Evolutionary conservation across 2,888 invertebrate genomes (phyloP), one percentile per base, ranked within the genome.

Genomic region (Polymixis lichenea): DNA sequence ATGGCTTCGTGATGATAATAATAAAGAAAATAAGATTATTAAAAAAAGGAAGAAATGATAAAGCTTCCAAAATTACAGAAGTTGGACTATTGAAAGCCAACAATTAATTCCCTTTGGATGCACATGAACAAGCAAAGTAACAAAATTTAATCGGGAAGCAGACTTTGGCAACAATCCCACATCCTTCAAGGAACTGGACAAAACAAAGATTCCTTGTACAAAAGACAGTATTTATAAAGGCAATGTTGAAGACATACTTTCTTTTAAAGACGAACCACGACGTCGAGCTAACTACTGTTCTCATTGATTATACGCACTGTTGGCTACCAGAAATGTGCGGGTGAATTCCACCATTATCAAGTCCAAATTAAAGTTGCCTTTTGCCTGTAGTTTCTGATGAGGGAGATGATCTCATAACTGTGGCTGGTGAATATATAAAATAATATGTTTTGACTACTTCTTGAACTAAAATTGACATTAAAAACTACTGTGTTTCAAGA

Each of bases 281-380:
- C 53, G 61, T 70, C 70, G 66, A 77, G 77, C 72, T 75, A 71
- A 49, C 65, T 68, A 55, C 49, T 75, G 49, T 76, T 77, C 73
- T 71, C 75, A 76, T 78, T 72, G 75, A 80, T 83, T 78, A 66
- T 61, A 79, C 74, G 88, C 78, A 62, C 77, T 75, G 73, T 22
- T 82, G 72, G 46, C 55, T 77, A 19, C 62, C 15, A 64, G 51
- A 60, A 38, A 28, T n/a, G 32, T 51, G 13, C 49, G 15, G 32
- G 0, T 53, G 8, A 79, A 70, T 78, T 43, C 51, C 32, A 69
- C 1, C 67, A 69, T 38, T 86, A 72, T 49, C 7, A 0, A 0
- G 2, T 9, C n/a, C 8, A 0, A 0, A 0, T 28, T 75, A 77
- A 64, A 66, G 49, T 3, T 75, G 6, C 0, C 7, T 70, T 76